Evolutionary conservation across 2,888 invertebrate species (phyloP), one percentile per base, ranked within the genome.

Genomic region (Leucophenga maculata): DNA sequence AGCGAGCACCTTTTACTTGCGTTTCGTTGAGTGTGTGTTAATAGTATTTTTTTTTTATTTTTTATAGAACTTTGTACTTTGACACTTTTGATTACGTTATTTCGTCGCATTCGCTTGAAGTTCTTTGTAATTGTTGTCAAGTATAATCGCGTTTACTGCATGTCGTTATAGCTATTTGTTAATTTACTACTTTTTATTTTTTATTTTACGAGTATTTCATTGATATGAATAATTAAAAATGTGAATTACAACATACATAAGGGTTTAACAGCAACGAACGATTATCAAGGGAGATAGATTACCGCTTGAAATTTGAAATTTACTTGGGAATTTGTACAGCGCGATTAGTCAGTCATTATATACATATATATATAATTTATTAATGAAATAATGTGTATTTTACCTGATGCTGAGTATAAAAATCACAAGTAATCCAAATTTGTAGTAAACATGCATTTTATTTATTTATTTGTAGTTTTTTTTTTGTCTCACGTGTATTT

Each of bases 351-450:
- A 26, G 26, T 26, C 2, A 26, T 3, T 26, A 3, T 3, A 26
- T 3, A 26, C 4, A 26, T 3, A 26, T 26, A 26, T 3, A 26
- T 26, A 26, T 26, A 26, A 4, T 4, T 26, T 26, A 26, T 26
- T 26, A 26, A 26, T 2, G 2, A 26, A 26, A 26, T 26, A 26
- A 11, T 6, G 39, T 39, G 11, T 39, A 39, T 39, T 50, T 85
- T 86, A 88, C 87, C 87, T 88, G 77, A 84, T 78, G 77, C 83
- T 86, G 78, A 88, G 82, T 78, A 88, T 77, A 77, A 87, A 86
- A 78, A 88, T 85, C 69, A 88, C 75, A 73, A 86, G 77, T 82
- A 88, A 82, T 85, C 87, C 87, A 77, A 86, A 85, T 81, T 86
- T 87, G 75, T 86, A 87, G 77, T 86, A 82, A 74, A 86, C 83